These are phyloP conservation scores for Narcine bancroftii DNA, from an alignment of 2,113 vertebrate species.

Conservation along the genomic window DNA sequence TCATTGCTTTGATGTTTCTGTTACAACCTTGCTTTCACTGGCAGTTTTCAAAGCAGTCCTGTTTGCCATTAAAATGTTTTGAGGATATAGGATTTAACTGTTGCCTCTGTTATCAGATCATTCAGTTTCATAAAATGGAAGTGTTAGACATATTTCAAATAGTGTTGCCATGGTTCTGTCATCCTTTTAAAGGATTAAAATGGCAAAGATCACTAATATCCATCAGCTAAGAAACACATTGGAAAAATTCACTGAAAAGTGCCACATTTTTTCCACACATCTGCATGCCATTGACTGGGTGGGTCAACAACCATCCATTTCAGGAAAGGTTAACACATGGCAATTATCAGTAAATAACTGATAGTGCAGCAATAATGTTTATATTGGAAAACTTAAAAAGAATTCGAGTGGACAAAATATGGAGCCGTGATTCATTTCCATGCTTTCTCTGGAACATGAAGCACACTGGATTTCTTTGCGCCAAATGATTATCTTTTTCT, in stretches of 20 bases:
- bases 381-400: conserved; percentile 12
- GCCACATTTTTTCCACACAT: not conserved
- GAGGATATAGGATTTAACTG: not conserved
- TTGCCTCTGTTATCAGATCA: not conserved
- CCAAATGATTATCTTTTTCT: conserved; percentile 49
- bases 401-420: conserved; percentile 40
- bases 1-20: not conserved
- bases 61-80: not conserved
- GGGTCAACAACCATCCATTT: not conserved
- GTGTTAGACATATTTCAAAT: not conserved
- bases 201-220: not conserved
- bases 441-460: conserved; percentile 50
- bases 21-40: not conserved
- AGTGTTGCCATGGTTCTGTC: not conserved
- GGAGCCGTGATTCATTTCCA: conserved; percentile 50
- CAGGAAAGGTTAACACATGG: not conserved
- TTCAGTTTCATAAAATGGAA: not conserved
- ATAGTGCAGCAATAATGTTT: not conserved
- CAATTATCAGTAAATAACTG: not conserved
- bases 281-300: not conserved
- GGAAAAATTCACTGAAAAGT: not conserved
- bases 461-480: conserved; percentile 53
- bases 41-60: not conserved
- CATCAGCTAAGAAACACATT: not conserved
- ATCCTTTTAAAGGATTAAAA: not conserved